These are phyloP conservation scores for Ferdinandea cuprea DNA, from an alignment of 2,888 invertebrate genomes.

Conservation along the genomic window DNA sequence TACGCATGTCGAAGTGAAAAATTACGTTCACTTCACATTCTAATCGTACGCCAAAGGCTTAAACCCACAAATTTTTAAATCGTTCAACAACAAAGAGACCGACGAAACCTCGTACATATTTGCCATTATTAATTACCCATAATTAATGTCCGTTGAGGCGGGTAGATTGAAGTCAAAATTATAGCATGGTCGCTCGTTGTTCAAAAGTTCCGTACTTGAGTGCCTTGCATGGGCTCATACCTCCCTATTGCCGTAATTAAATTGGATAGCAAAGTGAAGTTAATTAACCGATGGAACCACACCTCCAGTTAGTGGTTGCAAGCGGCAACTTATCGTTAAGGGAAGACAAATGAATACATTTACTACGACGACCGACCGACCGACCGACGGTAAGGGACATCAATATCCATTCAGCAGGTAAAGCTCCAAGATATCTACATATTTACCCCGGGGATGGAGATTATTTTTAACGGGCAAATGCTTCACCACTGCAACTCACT, in stretches of 20 bases:
- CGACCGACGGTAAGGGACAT: not conserved
- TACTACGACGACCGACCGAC: too few relatives aligned
- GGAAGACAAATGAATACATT: slow-evolving; percentile 45
- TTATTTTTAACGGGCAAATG: slow-evolving; percentile 23
- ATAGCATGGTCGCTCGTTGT: not conserved
- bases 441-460: slow-evolving; percentile 25
- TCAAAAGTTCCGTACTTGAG: slow-evolving; percentile 24
- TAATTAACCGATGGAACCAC: slow-evolving; percentile 53
- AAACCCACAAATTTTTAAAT: not conserved
- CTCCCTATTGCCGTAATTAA: slow-evolving; percentile 30
- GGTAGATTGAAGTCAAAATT: not conserved
- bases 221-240: not conserved
- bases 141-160: slow-evolving; percentile 34
- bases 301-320: slow-evolving; percentile 47
- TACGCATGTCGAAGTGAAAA: too few relatives aligned
- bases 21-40: too few relatives aligned
- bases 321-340: slow-evolving; percentile 33
- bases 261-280: slow-evolving; percentile 39
- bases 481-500: slow-evolving; percentile 24
- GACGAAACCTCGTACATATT: slow-evolving; percentile 17
- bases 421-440: slow-evolving; percentile 13
- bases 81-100: slow-evolving; percentile 27
- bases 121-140: slow-evolving; percentile 31
- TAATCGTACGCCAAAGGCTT: too few relatives aligned
- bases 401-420: not conserved